Evolutionary conservation across 1,140 invertebrate species (phyloP).

Genomic region (Chironomus striatipennis): DNA sequence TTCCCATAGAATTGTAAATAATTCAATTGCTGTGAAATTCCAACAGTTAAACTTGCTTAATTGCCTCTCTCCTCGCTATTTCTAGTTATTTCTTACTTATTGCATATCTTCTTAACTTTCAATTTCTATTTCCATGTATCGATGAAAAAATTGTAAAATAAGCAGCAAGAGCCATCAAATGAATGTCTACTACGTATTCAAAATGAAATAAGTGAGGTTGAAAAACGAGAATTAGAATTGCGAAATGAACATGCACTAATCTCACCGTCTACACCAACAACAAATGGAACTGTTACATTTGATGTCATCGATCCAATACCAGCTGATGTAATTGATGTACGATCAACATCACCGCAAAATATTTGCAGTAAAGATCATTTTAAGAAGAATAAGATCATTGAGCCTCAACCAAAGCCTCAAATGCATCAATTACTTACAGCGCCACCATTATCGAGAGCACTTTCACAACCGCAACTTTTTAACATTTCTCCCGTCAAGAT

Average conservation of each 20-base stretch:
- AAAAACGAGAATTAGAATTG: conserved; percentile 55
- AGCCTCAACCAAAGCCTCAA: conserved; percentile 41
- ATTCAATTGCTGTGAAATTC: background rate
- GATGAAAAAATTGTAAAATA: background rate
- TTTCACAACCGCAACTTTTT: conserved; percentile 50
- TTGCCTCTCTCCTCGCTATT: background rate
- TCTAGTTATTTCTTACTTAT: too few species aligned
- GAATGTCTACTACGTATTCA: conserved; percentile 55
- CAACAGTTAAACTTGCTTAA: background rate
- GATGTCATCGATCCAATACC: too few species aligned
- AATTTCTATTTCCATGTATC: background rate
- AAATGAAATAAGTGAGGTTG: conserved; percentile 59
- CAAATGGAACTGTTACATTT: background rate
- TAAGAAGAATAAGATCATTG: conserved; percentile 29
- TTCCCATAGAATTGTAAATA: background rate
- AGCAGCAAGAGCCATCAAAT: conserved; percentile 29
- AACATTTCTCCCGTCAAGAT: conserved; percentile 47
- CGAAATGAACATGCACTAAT: conserved; percentile 48
- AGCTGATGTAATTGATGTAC: background rate
- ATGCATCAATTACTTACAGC: conserved; percentile 34
- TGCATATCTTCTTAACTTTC: conserved; percentile 14
- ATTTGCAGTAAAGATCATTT: conserved; percentile 25
- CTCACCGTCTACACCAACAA: background rate
- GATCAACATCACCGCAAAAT: conserved; percentile 35
- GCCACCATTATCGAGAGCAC: conserved; percentile 45